Evolutionary conservation across 2,797 vertebrate genomes (phyloP).

Genomic region (Premnoplex brunnescens): DNA sequence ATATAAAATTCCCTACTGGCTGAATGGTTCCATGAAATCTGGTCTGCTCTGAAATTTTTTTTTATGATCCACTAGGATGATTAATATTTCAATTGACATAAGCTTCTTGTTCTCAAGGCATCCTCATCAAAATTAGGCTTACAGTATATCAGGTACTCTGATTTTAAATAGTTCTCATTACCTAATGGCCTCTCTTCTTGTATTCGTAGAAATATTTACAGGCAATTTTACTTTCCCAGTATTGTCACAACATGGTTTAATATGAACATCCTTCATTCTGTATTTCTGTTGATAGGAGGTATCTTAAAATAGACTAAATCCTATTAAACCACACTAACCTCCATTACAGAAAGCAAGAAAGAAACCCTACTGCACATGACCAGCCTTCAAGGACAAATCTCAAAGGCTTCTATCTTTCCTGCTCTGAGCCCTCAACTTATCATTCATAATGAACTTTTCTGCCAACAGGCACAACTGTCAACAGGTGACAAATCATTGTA

Average conservation of each 20-base stretch:
- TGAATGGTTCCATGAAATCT: not conserved
- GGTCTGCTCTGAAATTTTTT: not conserved
- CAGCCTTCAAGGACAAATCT: constrained; percentile 36
- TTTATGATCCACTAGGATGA: not conserved
- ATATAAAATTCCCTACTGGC: not conserved
- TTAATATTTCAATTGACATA: not conserved
- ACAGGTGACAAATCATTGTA: constrained; percentile 64
- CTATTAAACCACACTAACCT: not conserved
- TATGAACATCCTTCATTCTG: not conserved
- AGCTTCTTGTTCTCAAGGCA: not conserved
- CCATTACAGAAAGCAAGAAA: not conserved
- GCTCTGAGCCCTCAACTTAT: constrained; percentile 45
- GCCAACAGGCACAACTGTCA: constrained; percentile 59
- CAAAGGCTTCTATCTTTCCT: constrained; percentile 36
- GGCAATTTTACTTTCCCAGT: not conserved
- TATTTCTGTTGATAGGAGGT: not conserved
- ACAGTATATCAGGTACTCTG: not conserved
- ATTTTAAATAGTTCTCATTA: not conserved
- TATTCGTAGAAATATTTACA: not conserved
- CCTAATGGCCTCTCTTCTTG: not conserved
- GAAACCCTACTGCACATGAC: not conserved
- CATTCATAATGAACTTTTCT: constrained; percentile 66
- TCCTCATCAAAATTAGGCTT: not conserved
- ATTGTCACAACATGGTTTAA: not conserved
- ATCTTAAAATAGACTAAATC: not conserved